phyloP scores from a whole-genome alignment of 2,888 invertebrate genomes.

The Parascotia fuliginaria region DNA sequence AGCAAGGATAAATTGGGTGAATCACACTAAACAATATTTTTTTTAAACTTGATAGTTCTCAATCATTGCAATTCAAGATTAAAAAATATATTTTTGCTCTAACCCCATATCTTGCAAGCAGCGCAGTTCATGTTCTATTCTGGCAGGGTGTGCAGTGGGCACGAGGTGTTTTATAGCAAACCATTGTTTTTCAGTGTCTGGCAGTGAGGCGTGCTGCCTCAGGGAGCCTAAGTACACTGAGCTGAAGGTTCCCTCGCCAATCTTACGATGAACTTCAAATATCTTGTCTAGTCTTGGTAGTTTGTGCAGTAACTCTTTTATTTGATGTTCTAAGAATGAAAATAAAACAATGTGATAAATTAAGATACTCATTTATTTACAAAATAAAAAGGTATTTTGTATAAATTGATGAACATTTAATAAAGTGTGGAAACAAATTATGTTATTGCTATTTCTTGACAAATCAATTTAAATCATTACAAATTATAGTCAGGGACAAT shows the following conservation, averaged over 20 bases:
- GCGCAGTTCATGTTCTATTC: slow-evolving; percentile 92
- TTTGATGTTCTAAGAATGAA: slow-evolving; percentile 66
- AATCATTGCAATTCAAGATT: too few species aligned
- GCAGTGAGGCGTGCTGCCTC: slow-evolving; percentile 71
- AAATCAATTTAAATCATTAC: background rate
- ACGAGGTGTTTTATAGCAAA: slow-evolving; percentile 95
- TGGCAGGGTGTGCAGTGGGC: slow-evolving; percentile 93
- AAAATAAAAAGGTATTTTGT: too few species aligned
- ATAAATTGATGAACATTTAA: background rate
- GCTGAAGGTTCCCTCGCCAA: slow-evolving; percentile 95
- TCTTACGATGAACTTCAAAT: slow-evolving; percentile 89
- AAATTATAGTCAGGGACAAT: slow-evolving; percentile 3
- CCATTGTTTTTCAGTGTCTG: slow-evolving; percentile 79
- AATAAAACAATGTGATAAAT: background rate
- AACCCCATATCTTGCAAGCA: slow-evolving; percentile 93
- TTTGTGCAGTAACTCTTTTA: slow-evolving; percentile 72
- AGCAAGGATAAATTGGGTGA: too few species aligned
- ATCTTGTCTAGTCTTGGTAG: slow-evolving; percentile 87
- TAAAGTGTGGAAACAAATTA: background rate
- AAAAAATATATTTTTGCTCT: too few species aligned
- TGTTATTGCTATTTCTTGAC: background rate
- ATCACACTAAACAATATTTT: too few species aligned
- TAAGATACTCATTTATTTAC: too few species aligned
- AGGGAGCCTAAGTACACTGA: slow-evolving; percentile 92
- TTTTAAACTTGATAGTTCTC: too few species aligned